Conservation (phyloP, 2,888 invertebrate species). For the Drosophila fulvimacula region DNA sequence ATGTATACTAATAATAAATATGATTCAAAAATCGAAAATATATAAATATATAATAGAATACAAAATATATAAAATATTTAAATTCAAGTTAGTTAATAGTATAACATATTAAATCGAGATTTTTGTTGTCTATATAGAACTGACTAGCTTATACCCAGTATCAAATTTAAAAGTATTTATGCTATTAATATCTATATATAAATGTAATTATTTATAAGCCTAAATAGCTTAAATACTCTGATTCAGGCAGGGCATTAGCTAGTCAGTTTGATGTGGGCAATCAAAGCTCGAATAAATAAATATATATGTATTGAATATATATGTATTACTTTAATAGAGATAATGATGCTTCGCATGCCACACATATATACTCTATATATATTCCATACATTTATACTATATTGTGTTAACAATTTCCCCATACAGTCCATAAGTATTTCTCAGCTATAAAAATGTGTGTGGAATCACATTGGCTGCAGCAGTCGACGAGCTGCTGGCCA, state of each 20-base stretch:
- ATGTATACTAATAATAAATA: too few species aligned
- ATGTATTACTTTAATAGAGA: neutral
- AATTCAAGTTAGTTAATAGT: too few species aligned
- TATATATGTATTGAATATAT: neutral
- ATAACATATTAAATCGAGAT: too few species aligned
- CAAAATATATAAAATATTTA: too few species aligned
- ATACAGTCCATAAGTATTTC: conserved; percentile 2
- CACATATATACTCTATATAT: conserved; percentile 1
- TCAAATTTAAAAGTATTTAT: too few species aligned
- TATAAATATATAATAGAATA: too few species aligned
- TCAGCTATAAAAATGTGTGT: conserved; percentile 23
- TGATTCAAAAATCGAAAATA: too few species aligned
- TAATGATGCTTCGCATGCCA: neutral
- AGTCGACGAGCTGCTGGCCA: conserved; percentile 7
- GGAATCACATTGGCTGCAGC: conserved; percentile 8
- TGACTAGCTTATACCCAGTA: too few species aligned
- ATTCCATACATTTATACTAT: neutral
- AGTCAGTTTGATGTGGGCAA: neutral
- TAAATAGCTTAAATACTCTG: too few species aligned
- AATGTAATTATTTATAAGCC: too few species aligned
- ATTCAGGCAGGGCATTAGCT: neutral
- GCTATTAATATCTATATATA: too few species aligned
- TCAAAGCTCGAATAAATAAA: neutral
- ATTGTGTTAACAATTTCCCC: neutral
- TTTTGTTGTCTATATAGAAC: too few species aligned